A percentile compares a stretch with the other conserved stretches of the same genome.
phyloP scores from a whole-genome alignment of 2,797 vertebrate species.

The Danio aesculapii region DNA sequence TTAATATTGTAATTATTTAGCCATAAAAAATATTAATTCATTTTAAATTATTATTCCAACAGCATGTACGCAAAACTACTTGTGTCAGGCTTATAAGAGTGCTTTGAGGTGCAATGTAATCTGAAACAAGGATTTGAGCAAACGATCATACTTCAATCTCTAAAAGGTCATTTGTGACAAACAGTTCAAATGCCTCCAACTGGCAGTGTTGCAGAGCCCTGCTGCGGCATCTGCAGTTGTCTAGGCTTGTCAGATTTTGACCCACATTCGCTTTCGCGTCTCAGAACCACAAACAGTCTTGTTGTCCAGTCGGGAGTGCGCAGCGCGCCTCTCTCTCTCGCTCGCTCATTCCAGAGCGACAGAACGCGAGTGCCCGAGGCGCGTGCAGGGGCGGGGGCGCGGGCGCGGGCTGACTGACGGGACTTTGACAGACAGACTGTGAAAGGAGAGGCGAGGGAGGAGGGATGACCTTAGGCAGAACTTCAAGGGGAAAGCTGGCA shows the following conservation, averaged over 20 bases:
- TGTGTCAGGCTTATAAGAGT: not conserved
- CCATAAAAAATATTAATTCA: not conserved
- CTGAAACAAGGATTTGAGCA: constrained; percentile 13
- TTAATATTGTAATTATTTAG: too few species aligned
- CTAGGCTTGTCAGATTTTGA: constrained; percentile 58
- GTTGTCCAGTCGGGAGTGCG: constrained; percentile 58
- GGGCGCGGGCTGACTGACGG: constrained; percentile 68
- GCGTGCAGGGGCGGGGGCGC: constrained; percentile 48
- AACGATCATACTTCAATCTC: constrained; percentile 8
- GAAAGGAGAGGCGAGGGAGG: constrained; percentile 76
- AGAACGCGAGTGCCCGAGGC: constrained; percentile 59
- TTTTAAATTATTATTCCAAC: not conserved
- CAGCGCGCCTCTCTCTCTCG: constrained; percentile 37
- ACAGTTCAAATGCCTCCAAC: constrained; percentile 50
- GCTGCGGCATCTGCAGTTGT: constrained; percentile 54
- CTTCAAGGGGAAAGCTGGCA: constrained; percentile 80
- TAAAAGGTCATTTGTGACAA: constrained; percentile 58
- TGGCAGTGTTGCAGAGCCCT: constrained; percentile 51
- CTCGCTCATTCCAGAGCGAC: constrained; percentile 58
- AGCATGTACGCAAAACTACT: not conserved
- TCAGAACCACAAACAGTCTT: constrained; percentile 59
- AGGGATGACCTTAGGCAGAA: constrained; percentile 77
- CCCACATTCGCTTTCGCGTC: constrained; percentile 58
- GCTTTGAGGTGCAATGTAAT: not conserved
- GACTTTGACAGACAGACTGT: constrained; percentile 83